Percentiles rank a stretch among this genome's conserved stretches.
These are phyloP conservation scores for Bombus sylvicola DNA, from an alignment of 1,140 invertebrate genomes.

Conservation along the genomic window DNA sequence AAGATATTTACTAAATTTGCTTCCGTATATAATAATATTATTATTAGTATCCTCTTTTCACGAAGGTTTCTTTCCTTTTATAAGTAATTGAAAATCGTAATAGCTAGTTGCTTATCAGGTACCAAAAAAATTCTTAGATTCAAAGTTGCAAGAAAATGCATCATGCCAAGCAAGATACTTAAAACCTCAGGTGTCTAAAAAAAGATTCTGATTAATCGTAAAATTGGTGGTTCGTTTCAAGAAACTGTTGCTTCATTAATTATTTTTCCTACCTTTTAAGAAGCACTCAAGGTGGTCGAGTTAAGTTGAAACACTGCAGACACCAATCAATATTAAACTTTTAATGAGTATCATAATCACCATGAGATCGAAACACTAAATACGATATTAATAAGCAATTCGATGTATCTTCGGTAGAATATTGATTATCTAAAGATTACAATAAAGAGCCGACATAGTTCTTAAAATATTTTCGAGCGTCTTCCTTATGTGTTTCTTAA, in stretches of 20 bases:
- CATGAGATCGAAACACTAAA: too few relatives aligned
- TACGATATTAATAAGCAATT: not conserved
- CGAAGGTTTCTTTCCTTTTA: not conserved
- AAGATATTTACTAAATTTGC: not conserved
- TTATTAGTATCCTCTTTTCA: too few relatives aligned
- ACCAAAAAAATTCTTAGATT: not conserved
- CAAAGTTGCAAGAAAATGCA: too few relatives aligned
- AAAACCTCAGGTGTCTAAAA: not conserved
- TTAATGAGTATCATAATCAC: not conserved
- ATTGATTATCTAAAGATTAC: not conserved
- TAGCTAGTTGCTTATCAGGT: not conserved
- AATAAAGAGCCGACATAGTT: not conserved
- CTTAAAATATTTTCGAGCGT: not conserved
- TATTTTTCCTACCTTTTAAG: not conserved
- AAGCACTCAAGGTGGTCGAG: constrained; percentile 20
- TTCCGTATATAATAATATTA: not conserved
- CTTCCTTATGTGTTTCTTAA: not conserved
- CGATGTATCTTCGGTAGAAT: not conserved
- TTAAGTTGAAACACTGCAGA: not conserved
- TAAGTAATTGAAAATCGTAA: not conserved
- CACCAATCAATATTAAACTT: not conserved
- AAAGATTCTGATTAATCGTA: not conserved
- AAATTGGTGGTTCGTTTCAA: not conserved
- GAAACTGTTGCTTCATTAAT: not conserved
- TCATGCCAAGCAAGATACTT: not conserved